phyloP scores from a whole-genome alignment of 1,140 invertebrate species.

The Megathymus violae region DNA sequence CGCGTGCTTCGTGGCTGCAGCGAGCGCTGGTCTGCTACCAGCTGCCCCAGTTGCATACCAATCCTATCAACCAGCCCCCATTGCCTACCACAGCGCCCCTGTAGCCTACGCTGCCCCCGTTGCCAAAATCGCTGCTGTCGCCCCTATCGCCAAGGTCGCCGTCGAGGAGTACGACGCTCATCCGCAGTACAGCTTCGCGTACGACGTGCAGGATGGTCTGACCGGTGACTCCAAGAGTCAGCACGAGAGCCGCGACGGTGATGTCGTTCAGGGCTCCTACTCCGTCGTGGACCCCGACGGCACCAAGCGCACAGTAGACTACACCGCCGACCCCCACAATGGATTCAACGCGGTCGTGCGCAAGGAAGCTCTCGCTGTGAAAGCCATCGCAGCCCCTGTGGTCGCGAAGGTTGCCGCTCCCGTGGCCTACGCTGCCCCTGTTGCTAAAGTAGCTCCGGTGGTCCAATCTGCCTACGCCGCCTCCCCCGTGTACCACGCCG shows the following conservation, averaged over 20 bases:
- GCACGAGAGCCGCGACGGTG: constrained; percentile 86
- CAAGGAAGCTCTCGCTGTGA: constrained; percentile 58
- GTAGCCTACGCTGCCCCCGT: constrained; percentile 36
- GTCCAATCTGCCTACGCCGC: constrained; percentile 41
- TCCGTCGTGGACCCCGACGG: constrained; percentile 87
- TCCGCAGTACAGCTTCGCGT: constrained; percentile 86
- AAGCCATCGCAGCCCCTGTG: constrained; percentile 50
- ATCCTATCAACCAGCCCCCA: too few relatives aligned
- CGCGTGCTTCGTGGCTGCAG: constrained; percentile 63
- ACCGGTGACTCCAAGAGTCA: constrained; percentile 88
- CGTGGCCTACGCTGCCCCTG: constrained; percentile 52
- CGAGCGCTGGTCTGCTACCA: constrained; percentile 61
- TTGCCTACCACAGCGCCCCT: too few relatives aligned
- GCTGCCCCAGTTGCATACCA: too few relatives aligned
- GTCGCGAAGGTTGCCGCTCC: constrained; percentile 50
- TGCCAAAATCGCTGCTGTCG: constrained; percentile 29
- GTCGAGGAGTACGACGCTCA: constrained; percentile 76
- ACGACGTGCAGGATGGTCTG: constrained; percentile 86
- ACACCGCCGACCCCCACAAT: constrained; percentile 84
- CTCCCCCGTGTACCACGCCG: constrained; percentile 40
- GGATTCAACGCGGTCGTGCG: constrained; percentile 82
- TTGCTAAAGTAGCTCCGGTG: constrained; percentile 45
- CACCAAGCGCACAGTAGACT: constrained; percentile 86
- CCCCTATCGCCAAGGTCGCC: constrained; percentile 43
- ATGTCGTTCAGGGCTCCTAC: constrained; percentile 86